Base-by-base conservation (phyloP, 2,888 invertebrate species). In the Syrphus vitripennis region DNA sequence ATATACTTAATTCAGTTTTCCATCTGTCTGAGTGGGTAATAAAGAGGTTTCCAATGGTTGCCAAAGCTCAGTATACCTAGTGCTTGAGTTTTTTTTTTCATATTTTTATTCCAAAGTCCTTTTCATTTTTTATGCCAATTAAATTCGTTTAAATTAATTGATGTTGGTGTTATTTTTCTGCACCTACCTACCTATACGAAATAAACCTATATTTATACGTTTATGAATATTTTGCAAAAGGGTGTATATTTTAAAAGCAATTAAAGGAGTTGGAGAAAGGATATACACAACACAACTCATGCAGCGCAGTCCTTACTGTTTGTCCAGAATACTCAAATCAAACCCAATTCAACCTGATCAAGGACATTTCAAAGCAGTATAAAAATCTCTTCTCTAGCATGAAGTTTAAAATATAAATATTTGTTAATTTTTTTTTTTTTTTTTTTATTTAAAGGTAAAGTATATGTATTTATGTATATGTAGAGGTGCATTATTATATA, bases 1-100 rank as follows among this genome's bases (percentile, higher is more conserved):
- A 57, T 77, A 63, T 69, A 81, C 81, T 81, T 86, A 86, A 86
- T 82, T 82, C 86, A 77, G 69, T 86, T 86, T 86, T 78, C 74
- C 86, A 74, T 86, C 86, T 86, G 86, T 86, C 86, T 86, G 86
- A 86, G 86, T 86, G 86, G 86, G 74, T 77, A 86, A 78, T 86
- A 78, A 86, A 86, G 86, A 77, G 86, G 77, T 81, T 78, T 81
- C 74, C 81, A 86, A 84, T 77, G 81, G 77, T 67, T 69, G 21
- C 77, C 61, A 55, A 48, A 61, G 50, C 48, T 40, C 21, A 4
- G 72, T 26, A n/a, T n/a, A n/a, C n/a, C n/a, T n/a, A 31, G 34
- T 19, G 31, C 61, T 61, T 61, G 40, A 61, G 40, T 40, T 1
- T 34, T 26, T 14, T 45, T 70, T 61, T 53, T 70, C n/a, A 14